Conservation (phyloP, 2,888 invertebrate species). For the Macaria notata region DNA sequence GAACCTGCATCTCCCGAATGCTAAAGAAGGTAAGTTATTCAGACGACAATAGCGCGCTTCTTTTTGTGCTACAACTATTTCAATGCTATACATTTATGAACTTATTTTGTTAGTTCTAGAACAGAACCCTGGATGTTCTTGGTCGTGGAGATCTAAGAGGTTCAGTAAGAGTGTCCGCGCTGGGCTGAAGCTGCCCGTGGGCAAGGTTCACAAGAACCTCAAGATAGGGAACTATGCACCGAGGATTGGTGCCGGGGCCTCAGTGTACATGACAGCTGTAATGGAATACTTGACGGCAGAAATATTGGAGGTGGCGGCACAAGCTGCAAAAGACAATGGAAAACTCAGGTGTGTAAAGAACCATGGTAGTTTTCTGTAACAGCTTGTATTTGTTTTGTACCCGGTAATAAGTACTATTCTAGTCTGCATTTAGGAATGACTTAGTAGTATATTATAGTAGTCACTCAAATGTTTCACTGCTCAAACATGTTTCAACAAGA, state of each 20-base stretch:
- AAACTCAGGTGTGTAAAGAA: slow-evolving; percentile 73
- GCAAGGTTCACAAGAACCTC: slow-evolving; percentile 82
- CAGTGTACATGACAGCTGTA: slow-evolving; percentile 82
- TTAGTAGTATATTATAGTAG: too few relatives aligned
- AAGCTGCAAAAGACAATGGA: slow-evolving; percentile 86
- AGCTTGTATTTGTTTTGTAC: too few relatives aligned
- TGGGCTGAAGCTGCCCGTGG: slow-evolving; percentile 83
- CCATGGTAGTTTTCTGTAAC: not conserved
- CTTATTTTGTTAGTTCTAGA: too few relatives aligned
- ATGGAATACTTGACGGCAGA: slow-evolving; percentile 87
- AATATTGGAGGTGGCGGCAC: slow-evolving; percentile 85
- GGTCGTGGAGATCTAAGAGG: slow-evolving; percentile 62
- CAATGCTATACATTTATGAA: too few relatives aligned
- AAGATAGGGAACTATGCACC: slow-evolving; percentile 85
- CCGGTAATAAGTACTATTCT: too few relatives aligned
- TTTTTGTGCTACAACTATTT: too few relatives aligned
- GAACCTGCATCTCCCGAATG: too few relatives aligned
- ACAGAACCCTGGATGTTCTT: not conserved
- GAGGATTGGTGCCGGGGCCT: slow-evolving; percentile 79
- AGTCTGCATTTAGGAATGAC: too few relatives aligned
- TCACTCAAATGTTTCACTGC: too few relatives aligned
- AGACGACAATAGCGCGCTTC: too few relatives aligned
- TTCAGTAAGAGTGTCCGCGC: slow-evolving; percentile 77
- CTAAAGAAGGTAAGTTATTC: too few relatives aligned
- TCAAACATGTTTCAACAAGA: too few relatives aligned